Evolutionary conservation across 2,888 invertebrate species (phyloP), one percentile per base, ranked within the genome.

Genomic region (Agonopterix heracliana): DNA sequence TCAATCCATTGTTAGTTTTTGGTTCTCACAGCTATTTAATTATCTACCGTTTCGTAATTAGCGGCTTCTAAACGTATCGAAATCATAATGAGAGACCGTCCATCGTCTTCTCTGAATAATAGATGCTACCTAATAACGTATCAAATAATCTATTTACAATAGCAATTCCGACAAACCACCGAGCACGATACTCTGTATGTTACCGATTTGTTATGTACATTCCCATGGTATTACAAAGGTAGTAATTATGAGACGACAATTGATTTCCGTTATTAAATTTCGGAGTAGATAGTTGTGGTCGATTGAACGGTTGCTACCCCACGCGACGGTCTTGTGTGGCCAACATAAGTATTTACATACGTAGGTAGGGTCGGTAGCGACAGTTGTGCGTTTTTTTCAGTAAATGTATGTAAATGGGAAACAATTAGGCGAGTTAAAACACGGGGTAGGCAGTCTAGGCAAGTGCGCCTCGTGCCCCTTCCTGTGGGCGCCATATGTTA

Each of bases 391-490:
- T 81, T 85, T 41, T 83, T 87, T 83, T 78, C 74, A 71, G 78
- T 74, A 85, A 86, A 88, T 85, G 72, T 87, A 88, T 87, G 87
- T 85, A 88, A 87, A 88, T 87, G 81, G 81, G 81, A 86, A 85
- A 75, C 86, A 88, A 87, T 88, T 87, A 88, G 83, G 84, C 82
- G 82, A 84, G 83, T 85, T 87, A 86, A 86, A 79, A 86, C 79
- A 82, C 84, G 85, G 85, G 87, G 87, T 81, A 83, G 84, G 80
- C 83, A 82, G 83, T 80, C 78, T 82, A 81, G 81, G 82, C 83
- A 81, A 78, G 83, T 65, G 78, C 76, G 77, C 75, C 74, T 78
- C 73, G 76, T 76, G 72, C 80, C 83, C 86, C 81, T 78, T 74
- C 75, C 74, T 60, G 61, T 63, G 59, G 62, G 59, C 74, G 78